Percentiles rank a stretch among this genome's conserved stretches.
These are phyloP conservation scores for Cybosia mesomella DNA, from an alignment of 2,888 invertebrate species.

Conservation along the genomic window DNA sequence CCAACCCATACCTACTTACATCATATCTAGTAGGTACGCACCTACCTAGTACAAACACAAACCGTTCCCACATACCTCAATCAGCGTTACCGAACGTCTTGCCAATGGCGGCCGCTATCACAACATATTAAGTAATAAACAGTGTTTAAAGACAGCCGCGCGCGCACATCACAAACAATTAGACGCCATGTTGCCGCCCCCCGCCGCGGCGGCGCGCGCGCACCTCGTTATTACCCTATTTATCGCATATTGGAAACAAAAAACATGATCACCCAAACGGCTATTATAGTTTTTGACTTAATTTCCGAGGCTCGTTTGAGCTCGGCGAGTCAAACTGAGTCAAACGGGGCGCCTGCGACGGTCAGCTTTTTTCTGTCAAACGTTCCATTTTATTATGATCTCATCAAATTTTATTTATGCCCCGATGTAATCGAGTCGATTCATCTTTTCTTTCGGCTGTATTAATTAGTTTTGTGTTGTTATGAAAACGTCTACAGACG, in stretches of 20 bases:
- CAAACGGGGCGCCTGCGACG: constrained; percentile 27
- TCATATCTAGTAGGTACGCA: background rate
- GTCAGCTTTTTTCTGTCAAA: constrained; percentile 32
- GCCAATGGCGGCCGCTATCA: constrained; percentile 63
- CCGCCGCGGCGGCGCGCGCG: constrained; percentile 56
- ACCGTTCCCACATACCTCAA: constrained; percentile 60
- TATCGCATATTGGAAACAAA: constrained; percentile 81
- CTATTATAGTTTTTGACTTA: constrained; percentile 62
- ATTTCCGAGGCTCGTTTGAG: constrained; percentile 48
- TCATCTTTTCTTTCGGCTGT: constrained; percentile 50
- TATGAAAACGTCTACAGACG: constrained; percentile 35
- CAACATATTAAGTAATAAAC: constrained; percentile 83
- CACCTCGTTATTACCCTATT: constrained; percentile 71
- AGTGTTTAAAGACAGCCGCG: constrained; percentile 72
- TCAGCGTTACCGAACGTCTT: constrained; percentile 53
- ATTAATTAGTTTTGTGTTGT: constrained; percentile 51
- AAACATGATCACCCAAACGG: constrained; percentile 61
- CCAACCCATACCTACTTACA: constrained; percentile 27
- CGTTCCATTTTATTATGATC: constrained; percentile 51
- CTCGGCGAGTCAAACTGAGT: constrained; percentile 23
- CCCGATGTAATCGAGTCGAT: constrained; percentile 48
- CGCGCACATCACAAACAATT: constrained; percentile 78
- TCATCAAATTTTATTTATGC: constrained; percentile 54
- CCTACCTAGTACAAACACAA: constrained; percentile 35
- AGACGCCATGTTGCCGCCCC: constrained; percentile 70